A percentile compares a stretch with the other conserved stretches of the same genome.
Evolutionary conservation across 1,140 invertebrate genomes (phyloP).

Genomic region (Ceratosolen solmsi): DNA sequence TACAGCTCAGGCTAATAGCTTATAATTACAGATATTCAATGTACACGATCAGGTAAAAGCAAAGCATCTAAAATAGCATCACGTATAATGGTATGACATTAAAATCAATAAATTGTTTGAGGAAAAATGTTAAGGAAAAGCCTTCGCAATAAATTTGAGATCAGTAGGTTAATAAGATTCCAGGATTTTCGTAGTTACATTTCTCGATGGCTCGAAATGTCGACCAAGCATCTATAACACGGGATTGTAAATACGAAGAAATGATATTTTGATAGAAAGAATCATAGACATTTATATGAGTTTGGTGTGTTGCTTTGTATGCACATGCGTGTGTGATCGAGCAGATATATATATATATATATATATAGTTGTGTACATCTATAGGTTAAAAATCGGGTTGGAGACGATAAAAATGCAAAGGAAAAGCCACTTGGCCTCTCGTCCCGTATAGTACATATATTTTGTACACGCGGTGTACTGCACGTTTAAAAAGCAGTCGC

Average conservation of each 20-base stretch:
- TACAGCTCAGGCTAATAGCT: neutral
- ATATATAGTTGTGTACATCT: too few species aligned
- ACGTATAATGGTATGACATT: neutral
- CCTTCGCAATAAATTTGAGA: neutral
- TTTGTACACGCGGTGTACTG: neutral
- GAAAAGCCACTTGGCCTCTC: neutral
- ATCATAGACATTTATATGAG: neutral
- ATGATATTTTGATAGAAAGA: conserved; percentile 9
- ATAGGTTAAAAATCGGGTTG: conserved; percentile 10
- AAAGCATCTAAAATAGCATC: neutral
- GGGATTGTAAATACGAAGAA: neutral
- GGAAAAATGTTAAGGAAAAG: neutral
- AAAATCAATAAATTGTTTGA: conserved; percentile 4
- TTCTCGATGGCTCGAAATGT: neutral
- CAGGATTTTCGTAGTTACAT: neutral
- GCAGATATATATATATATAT: neutral
- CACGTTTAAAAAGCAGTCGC: conserved; percentile 13
- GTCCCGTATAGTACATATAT: conserved; percentile 5
- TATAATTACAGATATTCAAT: neutral
- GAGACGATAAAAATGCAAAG: conserved; percentile 19
- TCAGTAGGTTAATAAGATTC: conserved; percentile 27
- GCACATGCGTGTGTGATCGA: neutral
- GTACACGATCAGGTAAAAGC: neutral
- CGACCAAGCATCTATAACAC: neutral
- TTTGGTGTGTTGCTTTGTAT: neutral